Evolutionary conservation across 2,113 vertebrate genomes (phyloP).

Genomic region (Alligator mississippiensis): DNA sequence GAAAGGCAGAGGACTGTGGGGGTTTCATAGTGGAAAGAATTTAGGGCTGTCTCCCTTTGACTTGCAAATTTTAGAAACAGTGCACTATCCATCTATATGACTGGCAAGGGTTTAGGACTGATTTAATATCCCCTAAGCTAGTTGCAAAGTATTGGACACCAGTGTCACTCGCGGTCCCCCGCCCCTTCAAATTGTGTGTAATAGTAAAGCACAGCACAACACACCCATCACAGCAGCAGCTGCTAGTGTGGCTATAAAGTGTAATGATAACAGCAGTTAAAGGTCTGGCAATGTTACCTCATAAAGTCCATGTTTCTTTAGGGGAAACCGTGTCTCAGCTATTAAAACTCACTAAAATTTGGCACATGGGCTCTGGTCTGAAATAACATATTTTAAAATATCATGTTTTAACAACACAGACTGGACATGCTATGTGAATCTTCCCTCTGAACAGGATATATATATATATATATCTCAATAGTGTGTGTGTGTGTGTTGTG

Average conservation of each 20-base stretch:
- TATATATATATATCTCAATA: neutral
- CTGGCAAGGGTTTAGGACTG: conserved; percentile 57
- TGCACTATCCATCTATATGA: neutral
- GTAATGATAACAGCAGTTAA: neutral
- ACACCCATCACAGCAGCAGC: neutral
- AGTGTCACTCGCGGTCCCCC: neutral
- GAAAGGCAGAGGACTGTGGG: conserved; percentile 49
- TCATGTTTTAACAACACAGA: neutral
- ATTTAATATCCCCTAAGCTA: conserved; percentile 35
- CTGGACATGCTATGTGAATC: neutral
- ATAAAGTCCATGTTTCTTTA: neutral
- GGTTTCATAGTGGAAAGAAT: conserved; percentile 53
- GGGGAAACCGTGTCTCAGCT: neutral
- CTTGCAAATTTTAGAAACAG: conserved; percentile 63
- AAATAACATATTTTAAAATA: neutral
- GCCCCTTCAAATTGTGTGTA: neutral
- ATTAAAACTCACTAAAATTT: neutral
- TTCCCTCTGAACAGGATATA: neutral
- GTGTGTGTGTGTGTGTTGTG: no score
- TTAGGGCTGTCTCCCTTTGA: conserved; percentile 51
- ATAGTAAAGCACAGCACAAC: neutral
- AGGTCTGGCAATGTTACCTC: neutral
- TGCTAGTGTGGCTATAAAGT: neutral
- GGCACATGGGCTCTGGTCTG: neutral
- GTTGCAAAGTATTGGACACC: conserved; percentile 18